Evolutionary conservation across 2,113 vertebrate genomes (phyloP).

Genomic region (Austrofundulus limnaeus): DNA sequence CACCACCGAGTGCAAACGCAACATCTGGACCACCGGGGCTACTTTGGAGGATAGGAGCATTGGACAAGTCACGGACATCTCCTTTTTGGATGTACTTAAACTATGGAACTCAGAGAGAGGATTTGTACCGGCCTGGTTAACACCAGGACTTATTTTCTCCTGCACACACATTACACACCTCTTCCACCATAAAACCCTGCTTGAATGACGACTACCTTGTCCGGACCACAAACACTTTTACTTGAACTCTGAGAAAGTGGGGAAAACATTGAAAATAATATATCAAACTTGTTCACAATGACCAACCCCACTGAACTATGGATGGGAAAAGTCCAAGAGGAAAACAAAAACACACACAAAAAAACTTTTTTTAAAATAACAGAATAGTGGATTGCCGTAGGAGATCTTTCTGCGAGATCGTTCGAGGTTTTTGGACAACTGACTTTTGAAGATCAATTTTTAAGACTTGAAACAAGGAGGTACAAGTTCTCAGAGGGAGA

Average conservation of each 20-base stretch:
- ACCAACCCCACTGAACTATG: slow-evolving; percentile 67
- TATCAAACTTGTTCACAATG: slow-evolving; percentile 51
- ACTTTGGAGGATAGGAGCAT: slow-evolving; percentile 61
- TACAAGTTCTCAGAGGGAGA: slow-evolving; percentile 60
- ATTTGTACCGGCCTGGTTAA: slow-evolving; percentile 72
- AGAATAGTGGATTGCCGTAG: slow-evolving; percentile 66
- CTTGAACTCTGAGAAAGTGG: slow-evolving; percentile 64
- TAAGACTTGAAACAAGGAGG: slow-evolving; percentile 64
- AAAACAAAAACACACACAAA: slow-evolving; percentile 43
- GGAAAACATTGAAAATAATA: slow-evolving; percentile 69
- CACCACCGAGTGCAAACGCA: slow-evolving; percentile 68
- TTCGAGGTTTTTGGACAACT: slow-evolving; percentile 58
- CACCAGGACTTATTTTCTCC: slow-evolving; percentile 67
- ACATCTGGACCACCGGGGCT: slow-evolving; percentile 70
- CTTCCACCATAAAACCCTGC: slow-evolving; percentile 61
- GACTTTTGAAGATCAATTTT: slow-evolving; percentile 76
- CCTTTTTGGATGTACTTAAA: slow-evolving; percentile 73
- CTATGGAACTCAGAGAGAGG: slow-evolving; percentile 72
- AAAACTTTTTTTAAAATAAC: slow-evolving; percentile 52
- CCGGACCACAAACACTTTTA: slow-evolving; percentile 72
- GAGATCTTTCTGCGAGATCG: slow-evolving; percentile 67
- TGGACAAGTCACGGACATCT: slow-evolving; percentile 58
- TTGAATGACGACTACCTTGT: slow-evolving; percentile 76
- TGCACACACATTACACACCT: slow-evolving; percentile 67
- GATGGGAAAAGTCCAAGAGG: slow-evolving; percentile 66